Conservation (phyloP, 2,797 vertebrate species). For the Pipistrellus pygmaeus region DNA sequence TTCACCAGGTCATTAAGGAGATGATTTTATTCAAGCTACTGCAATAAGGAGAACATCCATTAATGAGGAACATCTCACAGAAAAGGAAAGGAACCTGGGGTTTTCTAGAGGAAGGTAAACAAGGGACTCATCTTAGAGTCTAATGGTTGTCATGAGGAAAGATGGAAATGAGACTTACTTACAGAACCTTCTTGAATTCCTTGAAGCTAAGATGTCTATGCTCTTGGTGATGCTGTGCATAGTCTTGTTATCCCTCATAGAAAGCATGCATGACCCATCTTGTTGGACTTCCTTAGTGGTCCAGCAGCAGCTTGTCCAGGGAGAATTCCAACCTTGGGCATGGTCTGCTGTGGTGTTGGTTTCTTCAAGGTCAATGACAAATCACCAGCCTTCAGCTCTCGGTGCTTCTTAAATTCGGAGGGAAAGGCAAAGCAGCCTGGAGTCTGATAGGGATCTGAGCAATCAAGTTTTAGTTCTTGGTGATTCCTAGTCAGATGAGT, state of each 20-base stretch:
- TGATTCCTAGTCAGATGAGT: background rate
- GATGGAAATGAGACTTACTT: background rate
- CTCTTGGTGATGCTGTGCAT: background rate
- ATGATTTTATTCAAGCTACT: background rate
- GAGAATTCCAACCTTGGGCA: background rate
- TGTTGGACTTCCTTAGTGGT: background rate
- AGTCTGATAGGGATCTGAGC: background rate
- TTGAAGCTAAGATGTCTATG: background rate
- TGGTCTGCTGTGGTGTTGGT: background rate
- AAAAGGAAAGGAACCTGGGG: background rate
- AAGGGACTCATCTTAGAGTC: background rate
- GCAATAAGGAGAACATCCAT: too few species aligned
- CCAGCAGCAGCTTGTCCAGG: background rate
- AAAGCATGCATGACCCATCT: background rate
- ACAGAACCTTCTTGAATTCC: background rate
- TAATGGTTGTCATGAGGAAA: background rate
- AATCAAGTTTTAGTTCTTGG: background rate
- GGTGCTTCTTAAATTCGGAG: background rate
- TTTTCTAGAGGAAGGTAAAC: background rate
- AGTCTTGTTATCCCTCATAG: background rate
- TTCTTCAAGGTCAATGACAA: background rate
- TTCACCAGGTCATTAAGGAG: background rate
- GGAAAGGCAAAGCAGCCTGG: background rate
- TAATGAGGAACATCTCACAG: background rate
- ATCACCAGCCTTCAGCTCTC: background rate